Conservation (phyloP, 2,797 vertebrate genomes). For the Distichodus sexfasciatus region DNA sequence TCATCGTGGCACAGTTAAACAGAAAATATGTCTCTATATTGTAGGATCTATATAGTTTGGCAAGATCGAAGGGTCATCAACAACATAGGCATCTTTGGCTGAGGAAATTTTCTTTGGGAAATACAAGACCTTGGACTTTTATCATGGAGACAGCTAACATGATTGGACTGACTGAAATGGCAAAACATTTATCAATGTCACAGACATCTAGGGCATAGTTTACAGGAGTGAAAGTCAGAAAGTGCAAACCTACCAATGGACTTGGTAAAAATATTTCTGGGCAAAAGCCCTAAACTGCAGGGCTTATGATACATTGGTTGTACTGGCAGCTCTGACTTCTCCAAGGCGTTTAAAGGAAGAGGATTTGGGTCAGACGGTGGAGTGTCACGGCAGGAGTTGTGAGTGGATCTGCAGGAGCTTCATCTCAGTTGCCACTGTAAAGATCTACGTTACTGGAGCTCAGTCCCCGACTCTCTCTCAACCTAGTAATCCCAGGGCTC, state of each 20-base stretch:
- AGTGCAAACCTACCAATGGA: background rate
- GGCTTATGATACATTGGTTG: background rate
- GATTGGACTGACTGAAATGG: background rate
- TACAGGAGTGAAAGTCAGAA: background rate
- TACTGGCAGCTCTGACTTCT: background rate
- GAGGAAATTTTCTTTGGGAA: background rate
- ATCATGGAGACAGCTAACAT: too few relatives aligned
- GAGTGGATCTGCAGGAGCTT: background rate
- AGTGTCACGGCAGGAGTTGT: background rate
- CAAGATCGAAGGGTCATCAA: too few relatives aligned
- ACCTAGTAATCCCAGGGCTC: slow-evolving; percentile 70
- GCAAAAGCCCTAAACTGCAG: background rate
- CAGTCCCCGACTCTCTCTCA: slow-evolving; percentile 78
- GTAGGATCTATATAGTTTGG: background rate
- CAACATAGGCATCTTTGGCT: background rate
- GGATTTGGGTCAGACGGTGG: background rate
- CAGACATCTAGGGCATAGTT: background rate
- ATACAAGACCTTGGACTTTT: too few relatives aligned
- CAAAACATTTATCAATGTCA: background rate
- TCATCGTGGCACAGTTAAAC: slow-evolving; percentile 56
- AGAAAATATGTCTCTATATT: slow-evolving; percentile 13
- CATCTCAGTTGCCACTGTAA: slow-evolving; percentile 78
- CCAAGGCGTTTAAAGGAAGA: background rate
- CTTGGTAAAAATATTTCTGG: background rate
- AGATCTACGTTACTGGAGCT: slow-evolving; percentile 92